Percentiles rank a stretch among this genome's conserved stretches.
Evolutionary conservation across 2,888 invertebrate species (phyloP).

Genomic region (Nemoura dubitans): DNA sequence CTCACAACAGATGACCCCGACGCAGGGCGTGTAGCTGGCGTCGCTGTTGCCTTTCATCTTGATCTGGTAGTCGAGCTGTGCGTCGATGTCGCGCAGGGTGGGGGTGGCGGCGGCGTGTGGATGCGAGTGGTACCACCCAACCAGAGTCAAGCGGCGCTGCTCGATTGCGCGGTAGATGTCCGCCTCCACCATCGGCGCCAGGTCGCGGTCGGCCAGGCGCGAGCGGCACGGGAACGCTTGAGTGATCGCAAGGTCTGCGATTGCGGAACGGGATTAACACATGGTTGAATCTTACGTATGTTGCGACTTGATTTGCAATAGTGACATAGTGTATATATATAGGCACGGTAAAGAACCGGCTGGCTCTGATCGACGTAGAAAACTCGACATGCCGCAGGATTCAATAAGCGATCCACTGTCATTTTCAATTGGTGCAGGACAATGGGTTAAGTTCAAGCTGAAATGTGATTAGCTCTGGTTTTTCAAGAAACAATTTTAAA

Average conservation of each 20-base stretch:
- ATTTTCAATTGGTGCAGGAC: no score
- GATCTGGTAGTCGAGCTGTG: constrained; percentile 94
- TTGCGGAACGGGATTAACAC: constrained; percentile 24
- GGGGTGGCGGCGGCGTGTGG: constrained; percentile 88
- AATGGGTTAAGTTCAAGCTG: no score
- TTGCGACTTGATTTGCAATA: no score
- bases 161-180: constrained; percentile 87
- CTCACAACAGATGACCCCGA: constrained; percentile 93
- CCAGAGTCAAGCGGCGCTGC: constrained; percentile 79
- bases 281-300: no score
- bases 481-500: no score
- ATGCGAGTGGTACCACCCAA: constrained; percentile 98
- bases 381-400: no score
- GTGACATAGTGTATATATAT: no score
- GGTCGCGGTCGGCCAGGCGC: constrained; percentile 80
- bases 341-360: no score
- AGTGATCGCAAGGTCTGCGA: constrained; percentile 83
- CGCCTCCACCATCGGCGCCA: constrained; percentile 78
- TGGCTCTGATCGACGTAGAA: no score
- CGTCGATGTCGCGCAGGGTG: constrained; percentile 87
- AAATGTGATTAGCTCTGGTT: no score
- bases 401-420: no score
- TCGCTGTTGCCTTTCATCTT: constrained; percentile 92
- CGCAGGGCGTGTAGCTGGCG: constrained; percentile 91
- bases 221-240: constrained; percentile 90